These are phyloP conservation scores for Triplophysa dalaica DNA, from an alignment of 2,113 vertebrate genomes.

Conservation along the genomic window DNA sequence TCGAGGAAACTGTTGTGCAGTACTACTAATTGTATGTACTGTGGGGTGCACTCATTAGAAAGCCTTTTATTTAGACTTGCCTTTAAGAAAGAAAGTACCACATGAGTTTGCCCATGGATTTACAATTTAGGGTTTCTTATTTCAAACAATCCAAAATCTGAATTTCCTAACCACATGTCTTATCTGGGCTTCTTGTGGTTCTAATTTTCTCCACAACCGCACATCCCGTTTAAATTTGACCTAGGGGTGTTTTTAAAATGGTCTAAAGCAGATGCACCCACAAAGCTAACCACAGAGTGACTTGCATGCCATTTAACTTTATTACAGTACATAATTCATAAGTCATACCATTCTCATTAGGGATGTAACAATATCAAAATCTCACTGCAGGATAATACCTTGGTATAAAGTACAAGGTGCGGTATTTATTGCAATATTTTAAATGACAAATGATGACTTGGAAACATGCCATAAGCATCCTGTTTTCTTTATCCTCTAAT, in stretches of 20 bases:
- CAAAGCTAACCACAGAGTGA: slow-evolving; percentile 8
- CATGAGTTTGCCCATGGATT: not conserved
- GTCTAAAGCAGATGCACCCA: not conserved
- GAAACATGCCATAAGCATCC: too few relatives aligned
- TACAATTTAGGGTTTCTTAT: not conserved
- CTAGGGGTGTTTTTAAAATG: slow-evolving; percentile 43
- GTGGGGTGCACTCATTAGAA: too few relatives aligned
- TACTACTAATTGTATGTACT: not conserved
- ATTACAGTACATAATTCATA: not conserved
- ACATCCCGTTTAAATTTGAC: slow-evolving; percentile 45
- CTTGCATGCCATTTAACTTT: not conserved
- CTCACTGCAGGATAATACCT: too few relatives aligned
- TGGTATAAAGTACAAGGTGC: too few relatives aligned
- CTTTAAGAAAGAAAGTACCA: slow-evolving; percentile 4
- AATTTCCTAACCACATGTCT: slow-evolving; percentile 43
- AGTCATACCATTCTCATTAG: not conserved
- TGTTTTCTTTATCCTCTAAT: too few relatives aligned
- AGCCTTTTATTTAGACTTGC: slow-evolving; percentile 20
- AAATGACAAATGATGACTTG: too few relatives aligned
- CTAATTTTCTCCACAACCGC: slow-evolving; percentile 39
- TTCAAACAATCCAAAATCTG: slow-evolving; percentile 38
- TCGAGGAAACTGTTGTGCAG: too few relatives aligned
- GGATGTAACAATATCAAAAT: too few relatives aligned
- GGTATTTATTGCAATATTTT: too few relatives aligned
- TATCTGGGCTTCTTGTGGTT: slow-evolving; percentile 41